Conservation (phyloP, 2,113 vertebrate genomes). For the Passerina amoena region DNA sequence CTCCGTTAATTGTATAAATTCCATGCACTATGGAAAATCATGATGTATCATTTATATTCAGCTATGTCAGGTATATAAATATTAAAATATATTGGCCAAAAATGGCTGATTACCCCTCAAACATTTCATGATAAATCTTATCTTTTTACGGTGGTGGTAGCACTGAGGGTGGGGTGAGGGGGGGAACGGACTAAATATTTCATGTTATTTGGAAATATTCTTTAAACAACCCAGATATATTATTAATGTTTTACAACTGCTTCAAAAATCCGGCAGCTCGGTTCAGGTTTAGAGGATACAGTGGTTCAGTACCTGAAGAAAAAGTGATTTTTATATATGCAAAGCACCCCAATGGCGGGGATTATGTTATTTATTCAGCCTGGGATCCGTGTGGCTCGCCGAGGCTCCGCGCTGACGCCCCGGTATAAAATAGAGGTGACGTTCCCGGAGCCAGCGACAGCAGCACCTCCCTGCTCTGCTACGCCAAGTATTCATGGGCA, state of each 20-base stretch:
- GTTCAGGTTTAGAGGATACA: constrained; percentile 40
- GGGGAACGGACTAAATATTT: constrained; percentile 75
- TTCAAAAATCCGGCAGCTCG: constrained; percentile 64
- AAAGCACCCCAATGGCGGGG: not conserved
- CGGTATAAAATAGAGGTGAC: not conserved
- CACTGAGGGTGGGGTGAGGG: not conserved
- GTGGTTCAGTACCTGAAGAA: constrained; percentile 10
- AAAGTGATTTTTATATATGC: constrained; percentile 40
- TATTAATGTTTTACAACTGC: constrained; percentile 78
- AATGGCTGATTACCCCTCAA: constrained; percentile 81
- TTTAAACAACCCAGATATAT: constrained; percentile 80
- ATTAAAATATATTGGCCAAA: constrained; percentile 81
- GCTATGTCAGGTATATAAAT: constrained; percentile 81
- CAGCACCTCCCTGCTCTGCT: not conserved
- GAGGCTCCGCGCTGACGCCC: not conserved
- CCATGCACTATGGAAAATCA: constrained; percentile 76
- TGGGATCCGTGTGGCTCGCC: not conserved
- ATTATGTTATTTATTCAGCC: not conserved
- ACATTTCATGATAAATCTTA: constrained; percentile 80
- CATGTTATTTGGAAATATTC: constrained; percentile 80
- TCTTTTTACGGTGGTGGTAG: constrained; percentile 70
- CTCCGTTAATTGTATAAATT: constrained; percentile 80
- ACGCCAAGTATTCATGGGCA: not conserved
- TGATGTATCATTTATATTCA: constrained; percentile 79
- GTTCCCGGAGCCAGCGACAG: not conserved